A percentile compares a stretch with the other conserved stretches of the same genome.
Evolutionary conservation across 64 coral and sea anemone genomes (phyloP).

Genomic region (Platygyra sinensis): DNA sequence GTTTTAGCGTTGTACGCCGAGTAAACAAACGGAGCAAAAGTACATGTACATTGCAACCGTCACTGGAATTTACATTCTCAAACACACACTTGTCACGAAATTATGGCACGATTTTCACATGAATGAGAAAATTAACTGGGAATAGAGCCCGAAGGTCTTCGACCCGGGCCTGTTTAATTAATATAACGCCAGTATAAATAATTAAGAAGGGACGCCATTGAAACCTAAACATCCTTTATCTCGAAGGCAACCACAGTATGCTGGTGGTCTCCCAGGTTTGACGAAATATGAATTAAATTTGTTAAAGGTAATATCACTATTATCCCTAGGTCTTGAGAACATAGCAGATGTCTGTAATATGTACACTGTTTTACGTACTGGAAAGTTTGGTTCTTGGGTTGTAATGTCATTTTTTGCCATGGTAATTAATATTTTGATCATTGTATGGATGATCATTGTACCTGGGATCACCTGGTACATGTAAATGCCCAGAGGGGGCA

Average conservation of each 20-base stretch:
- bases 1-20: background rate
- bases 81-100: background rate
- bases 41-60: background rate
- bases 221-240: no score
- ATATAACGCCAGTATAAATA: background rate
- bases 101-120: background rate
- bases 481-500: no score
- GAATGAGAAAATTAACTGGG: background rate
- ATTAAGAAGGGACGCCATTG: slow-evolving; percentile 11
- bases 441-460: no score
- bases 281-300: background rate
- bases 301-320: no score
- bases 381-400: no score
- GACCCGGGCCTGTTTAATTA: no score
- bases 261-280: background rate
- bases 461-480: no score
- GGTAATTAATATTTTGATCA: no score
- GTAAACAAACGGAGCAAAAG: slow-evolving; percentile 8
- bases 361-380: no score
- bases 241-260: background rate
- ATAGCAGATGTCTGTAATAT: no score
- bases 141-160: slow-evolving; percentile 11
- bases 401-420: no score
- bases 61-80: background rate
- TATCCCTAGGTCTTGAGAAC: no score